Percentiles rank a stretch among this genome's conserved stretches.
Conservation (phyloP, 2,888 invertebrate species). For the Pilophorus perplexus region DNA sequence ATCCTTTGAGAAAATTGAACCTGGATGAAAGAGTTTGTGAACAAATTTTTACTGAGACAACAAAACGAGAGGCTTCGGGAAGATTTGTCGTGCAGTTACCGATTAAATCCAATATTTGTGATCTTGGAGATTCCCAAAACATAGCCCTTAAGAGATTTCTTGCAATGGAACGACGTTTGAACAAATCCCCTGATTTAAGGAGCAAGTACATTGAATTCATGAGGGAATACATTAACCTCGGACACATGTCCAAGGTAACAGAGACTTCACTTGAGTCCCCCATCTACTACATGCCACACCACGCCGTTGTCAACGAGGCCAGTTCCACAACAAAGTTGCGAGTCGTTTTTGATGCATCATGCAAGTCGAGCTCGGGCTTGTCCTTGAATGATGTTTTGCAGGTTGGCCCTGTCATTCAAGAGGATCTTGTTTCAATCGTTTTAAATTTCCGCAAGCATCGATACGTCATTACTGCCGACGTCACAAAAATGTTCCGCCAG, state of each 20-base stretch:
- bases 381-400: constrained; percentile 30
- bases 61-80: background rate
- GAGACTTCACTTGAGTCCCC: background rate
- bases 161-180: constrained; percentile 22
- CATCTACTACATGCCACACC: constrained; percentile 50
- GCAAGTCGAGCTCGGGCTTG: constrained; percentile 43
- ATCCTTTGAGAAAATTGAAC: background rate
- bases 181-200: background rate
- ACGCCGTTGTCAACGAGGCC: constrained; percentile 47
- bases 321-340: constrained; percentile 49
- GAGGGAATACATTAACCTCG: constrained; percentile 24
- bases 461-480: constrained; percentile 44
- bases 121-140: constrained; percentile 38
- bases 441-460: constrained; percentile 28
- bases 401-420: constrained; percentile 38
- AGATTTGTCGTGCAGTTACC: constrained; percentile 36
- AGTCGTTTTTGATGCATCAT: constrained; percentile 50
- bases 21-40: constrained; percentile 4
- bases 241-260: constrained; percentile 46
- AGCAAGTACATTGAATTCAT: constrained; percentile 45
- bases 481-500: no score
- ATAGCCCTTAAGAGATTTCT: constrained; percentile 36
- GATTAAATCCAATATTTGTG: constrained; percentile 10
- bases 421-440: constrained; percentile 32
- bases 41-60: background rate